phyloP scores from a whole-genome alignment of 2,113 vertebrate genomes.

The Dinomys branickii region DNA sequence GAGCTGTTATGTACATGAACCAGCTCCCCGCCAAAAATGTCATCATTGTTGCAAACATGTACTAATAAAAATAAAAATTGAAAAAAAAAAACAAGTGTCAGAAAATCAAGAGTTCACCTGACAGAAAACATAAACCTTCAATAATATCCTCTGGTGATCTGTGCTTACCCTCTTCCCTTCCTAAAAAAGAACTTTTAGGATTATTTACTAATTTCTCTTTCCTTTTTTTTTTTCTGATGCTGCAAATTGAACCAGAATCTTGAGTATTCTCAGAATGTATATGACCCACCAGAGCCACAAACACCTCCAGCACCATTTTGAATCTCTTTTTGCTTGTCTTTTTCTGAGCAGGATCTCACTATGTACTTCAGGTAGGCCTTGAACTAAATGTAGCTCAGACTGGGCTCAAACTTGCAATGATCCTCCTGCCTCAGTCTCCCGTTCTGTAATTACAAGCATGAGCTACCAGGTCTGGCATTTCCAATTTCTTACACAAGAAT shows the following conservation, averaged over 20 bases:
- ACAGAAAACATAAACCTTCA: neutral
- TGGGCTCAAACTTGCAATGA: neutral
- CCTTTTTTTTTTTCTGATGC: neutral
- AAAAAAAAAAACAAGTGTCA: conserved; percentile 9
- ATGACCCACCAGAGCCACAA: neutral
- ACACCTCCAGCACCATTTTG: neutral
- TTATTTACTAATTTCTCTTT: neutral
- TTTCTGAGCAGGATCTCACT: neutral
- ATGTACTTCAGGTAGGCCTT: neutral
- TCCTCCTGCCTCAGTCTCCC: neutral
- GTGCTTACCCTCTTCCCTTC: neutral
- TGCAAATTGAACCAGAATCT: neutral
- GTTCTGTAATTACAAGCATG: neutral
- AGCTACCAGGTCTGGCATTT: neutral
- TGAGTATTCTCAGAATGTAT: neutral
- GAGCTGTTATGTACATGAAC: neutral
- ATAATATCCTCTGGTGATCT: neutral
- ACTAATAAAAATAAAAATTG: neutral
- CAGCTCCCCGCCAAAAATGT: neutral
- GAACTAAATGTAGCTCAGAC: neutral
- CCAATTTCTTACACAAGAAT: neutral
- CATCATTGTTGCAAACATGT: neutral
- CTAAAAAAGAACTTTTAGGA: conserved; percentile 21
- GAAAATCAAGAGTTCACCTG: neutral
- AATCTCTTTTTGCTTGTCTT: neutral